phyloP scores from a whole-genome alignment of 30 jellyfish, hydroid and myxozoan genomes.

The Aurelia aurita region DNA sequence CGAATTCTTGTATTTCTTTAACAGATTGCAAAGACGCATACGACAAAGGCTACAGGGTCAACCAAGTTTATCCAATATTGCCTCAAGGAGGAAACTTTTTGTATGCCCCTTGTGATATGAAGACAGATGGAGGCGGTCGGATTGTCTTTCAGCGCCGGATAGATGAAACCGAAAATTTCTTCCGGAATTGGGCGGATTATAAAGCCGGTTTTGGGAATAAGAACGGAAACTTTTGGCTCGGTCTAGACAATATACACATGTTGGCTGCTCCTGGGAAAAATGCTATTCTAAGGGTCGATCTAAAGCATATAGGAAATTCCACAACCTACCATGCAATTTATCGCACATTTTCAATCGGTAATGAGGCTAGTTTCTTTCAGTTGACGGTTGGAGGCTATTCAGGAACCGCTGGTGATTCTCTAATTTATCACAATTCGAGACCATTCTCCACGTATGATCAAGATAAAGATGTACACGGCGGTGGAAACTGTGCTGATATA shows the following conservation, averaged over 20 bases:
- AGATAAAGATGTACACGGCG: background rate
- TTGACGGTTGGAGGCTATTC: background rate
- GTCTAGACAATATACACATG: conserved; percentile 14
- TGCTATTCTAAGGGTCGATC: conserved; percentile 3
- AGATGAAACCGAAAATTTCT: background rate
- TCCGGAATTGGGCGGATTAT: conserved; percentile 12
- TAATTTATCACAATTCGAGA: background rate
- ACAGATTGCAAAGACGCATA: background rate
- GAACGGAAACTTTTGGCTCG: conserved; percentile 18
- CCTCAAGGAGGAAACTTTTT: background rate
- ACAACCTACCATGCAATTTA: background rate
- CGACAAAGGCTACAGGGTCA: background rate
- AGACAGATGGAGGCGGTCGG: background rate
- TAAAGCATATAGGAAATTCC: background rate
- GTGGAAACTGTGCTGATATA: background rate
- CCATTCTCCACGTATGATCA: background rate
- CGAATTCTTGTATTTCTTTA: background rate
- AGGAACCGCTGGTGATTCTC: conserved; percentile 21
- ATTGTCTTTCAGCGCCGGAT: conserved; percentile 24
- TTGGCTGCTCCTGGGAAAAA: conserved; percentile 4
- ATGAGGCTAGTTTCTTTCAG: conserved; percentile 7
- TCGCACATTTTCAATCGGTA: background rate
- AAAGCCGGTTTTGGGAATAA: conserved; percentile 14
- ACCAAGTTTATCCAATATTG: background rate
- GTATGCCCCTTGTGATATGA: conserved; percentile 4